Evolutionary conservation across 2,113 vertebrate species (phyloP), one percentile per base, ranked within the genome.

Genomic region (Neoarius graeffei): DNA sequence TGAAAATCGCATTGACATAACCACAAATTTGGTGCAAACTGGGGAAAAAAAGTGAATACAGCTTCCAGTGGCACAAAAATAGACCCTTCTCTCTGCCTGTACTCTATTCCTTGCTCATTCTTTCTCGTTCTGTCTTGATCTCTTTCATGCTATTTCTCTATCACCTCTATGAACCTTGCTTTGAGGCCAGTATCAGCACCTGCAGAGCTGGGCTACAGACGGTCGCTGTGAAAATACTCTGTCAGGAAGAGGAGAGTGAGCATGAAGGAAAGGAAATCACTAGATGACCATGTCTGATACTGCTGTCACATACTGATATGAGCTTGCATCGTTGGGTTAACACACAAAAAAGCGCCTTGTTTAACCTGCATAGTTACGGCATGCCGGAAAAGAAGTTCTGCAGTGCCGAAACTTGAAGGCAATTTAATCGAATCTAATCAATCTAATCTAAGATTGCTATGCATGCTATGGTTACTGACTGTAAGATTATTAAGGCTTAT

Each of bases 221-320:
- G 59, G 71, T 76, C 57, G 20, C 67, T 66, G 80, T 81, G 27
- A 60, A 81, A 19, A 35, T 42, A 4, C 52, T 23, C 67, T 57
- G 54, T 57, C 20, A 15, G 30, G 35, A 23, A 64, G 57, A 62
- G 57, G 48, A 82, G 57, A 42, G 56, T 60, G 80, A 15, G 54
- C 15, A 17, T 81, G 17, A 59, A 73, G 62, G 27, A 20, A 86
- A 81, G 19, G 57, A 81, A 89, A 86, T 86, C 85, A 35, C 30
- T 50, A 79, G 84, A 89, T 89, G 71, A 62, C 88, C 81, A 60
- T 71, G n/a, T 86, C 54, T 60, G 81, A 86, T 87, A 50, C 15
- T 48, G 11, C 30, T 10, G 80, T 17, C 60, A 42, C 56, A 64
- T 77, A 42, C 84, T 54, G 25, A 81, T 77, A 60, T 85, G 74